A percentile compares a stretch with the other conserved stretches of the same genome.
Conservation (phyloP, 2,888 invertebrate species). For the Dioctria rufipes region DNA sequence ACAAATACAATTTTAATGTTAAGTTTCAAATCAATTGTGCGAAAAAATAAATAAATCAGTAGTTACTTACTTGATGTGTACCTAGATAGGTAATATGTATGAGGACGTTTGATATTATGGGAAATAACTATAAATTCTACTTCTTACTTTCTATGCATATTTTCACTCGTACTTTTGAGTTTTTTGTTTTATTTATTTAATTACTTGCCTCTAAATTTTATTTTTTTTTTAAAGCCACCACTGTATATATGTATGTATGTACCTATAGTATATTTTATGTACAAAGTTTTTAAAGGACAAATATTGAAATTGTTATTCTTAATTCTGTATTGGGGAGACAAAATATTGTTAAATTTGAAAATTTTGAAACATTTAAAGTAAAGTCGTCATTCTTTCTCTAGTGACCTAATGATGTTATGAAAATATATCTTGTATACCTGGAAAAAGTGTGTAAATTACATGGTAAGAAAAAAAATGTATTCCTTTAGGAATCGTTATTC, state of each 20-base stretch:
- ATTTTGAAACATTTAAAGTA: slow-evolving; percentile 8
- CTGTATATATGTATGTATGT: background rate
- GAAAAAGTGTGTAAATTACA: background rate
- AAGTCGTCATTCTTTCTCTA: background rate
- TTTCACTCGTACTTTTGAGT: slow-evolving; percentile 30
- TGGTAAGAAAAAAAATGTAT: too few species aligned
- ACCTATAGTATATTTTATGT: slow-evolving; percentile 3
- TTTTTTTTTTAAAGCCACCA: slow-evolving; percentile 39
- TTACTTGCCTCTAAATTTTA: too few species aligned
- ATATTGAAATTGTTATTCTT: background rate
- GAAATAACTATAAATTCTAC: background rate
- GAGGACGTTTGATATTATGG: background rate
- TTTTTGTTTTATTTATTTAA: slow-evolving; percentile 2
- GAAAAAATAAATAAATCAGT: too few species aligned
- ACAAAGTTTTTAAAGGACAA: background rate
- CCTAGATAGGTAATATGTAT: background rate
- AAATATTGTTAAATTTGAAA: background rate
- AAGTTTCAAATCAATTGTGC: too few species aligned
- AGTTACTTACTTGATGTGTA: background rate
- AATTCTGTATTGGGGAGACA: slow-evolving; percentile 27
- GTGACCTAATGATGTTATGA: background rate
- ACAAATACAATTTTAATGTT: too few species aligned
- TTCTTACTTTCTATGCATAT: background rate
- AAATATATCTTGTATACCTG: background rate
- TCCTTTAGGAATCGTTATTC: too few species aligned